Evolutionary conservation across 2,888 invertebrate genomes (phyloP).

Genomic region (Machimus rusticus): DNA sequence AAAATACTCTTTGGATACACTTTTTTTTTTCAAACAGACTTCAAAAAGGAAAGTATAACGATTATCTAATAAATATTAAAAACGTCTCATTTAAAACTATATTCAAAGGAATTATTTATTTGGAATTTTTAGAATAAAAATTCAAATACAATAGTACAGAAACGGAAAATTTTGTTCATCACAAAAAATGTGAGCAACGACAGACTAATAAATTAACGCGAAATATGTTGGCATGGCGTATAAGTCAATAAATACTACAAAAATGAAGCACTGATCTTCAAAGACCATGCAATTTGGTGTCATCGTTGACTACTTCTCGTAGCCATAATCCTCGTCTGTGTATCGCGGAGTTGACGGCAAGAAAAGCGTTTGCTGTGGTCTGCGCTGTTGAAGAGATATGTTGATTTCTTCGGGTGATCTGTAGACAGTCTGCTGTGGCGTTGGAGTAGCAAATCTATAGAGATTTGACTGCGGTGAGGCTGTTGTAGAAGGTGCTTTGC

Average conservation of each 20-base stretch:
- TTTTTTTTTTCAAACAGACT: background rate
- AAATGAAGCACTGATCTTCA: background rate
- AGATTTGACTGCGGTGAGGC: conserved; percentile 53
- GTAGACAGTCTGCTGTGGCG: conserved; percentile 74
- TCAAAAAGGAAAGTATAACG: background rate
- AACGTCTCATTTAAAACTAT: background rate
- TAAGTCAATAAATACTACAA: conserved; percentile 20
- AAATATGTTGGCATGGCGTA: conserved; percentile 11
- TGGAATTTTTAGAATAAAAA: conserved; percentile 4
- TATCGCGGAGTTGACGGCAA: conserved; percentile 14
- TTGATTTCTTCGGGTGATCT: conserved; percentile 87
- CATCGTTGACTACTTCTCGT: conserved; percentile 22
- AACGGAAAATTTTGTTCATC: background rate
- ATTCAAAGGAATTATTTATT: background rate
- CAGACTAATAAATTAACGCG: conserved; percentile 15
- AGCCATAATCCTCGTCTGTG: conserved; percentile 28
- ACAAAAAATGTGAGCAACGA: background rate
- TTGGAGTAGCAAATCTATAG: conserved; percentile 57
- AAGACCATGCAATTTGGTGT: background rate
- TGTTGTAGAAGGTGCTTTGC: conserved; percentile 48
- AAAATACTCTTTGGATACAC: too few species aligned
- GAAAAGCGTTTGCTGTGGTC: conserved; percentile 65
- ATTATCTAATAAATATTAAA: background rate
- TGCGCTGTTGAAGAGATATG: conserved; percentile 82
- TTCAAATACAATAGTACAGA: background rate